Percentiles rank a stretch among this genome's conserved stretches.
Evolutionary conservation across 1,140 invertebrate species (phyloP).

Genomic region (Musca vetustissima): DNA sequence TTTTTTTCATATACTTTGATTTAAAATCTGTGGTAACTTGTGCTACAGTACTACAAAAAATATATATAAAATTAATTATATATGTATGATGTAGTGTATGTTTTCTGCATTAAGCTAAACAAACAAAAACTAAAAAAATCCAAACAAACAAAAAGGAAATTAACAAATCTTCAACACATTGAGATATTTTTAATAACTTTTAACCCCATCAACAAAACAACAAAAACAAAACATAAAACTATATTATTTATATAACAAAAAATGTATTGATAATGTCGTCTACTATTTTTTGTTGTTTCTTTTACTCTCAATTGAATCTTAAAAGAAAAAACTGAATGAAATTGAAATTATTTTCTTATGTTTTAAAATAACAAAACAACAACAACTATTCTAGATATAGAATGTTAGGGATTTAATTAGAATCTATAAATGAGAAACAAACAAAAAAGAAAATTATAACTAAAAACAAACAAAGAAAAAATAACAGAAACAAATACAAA

Average conservation of each 20-base stretch:
- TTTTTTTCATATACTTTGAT: background rate
- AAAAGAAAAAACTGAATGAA: constrained; percentile 1
- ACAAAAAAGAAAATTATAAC: constrained; percentile 16
- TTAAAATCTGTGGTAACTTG: constrained; percentile 15
- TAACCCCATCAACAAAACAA: constrained; percentile 7
- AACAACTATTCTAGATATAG: constrained; percentile 6
- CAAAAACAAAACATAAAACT: constrained; percentile 1
- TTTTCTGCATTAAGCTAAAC: constrained; percentile 2
- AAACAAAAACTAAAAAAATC: too few relatives aligned
- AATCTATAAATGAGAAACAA: constrained; percentile 9
- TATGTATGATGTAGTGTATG: background rate
- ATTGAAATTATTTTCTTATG: background rate
- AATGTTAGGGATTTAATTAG: constrained; percentile 23
- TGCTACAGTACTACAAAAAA: background rate
- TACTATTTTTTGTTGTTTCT: background rate
- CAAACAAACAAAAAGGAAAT: too few relatives aligned
- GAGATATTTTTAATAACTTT: background rate
- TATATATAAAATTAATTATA: background rate
- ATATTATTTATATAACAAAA: constrained; percentile 4
- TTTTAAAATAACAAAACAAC: too few relatives aligned
- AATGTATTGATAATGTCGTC: background rate
- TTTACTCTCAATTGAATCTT: background rate
- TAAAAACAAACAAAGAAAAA: constrained; percentile 6
- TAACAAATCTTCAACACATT: too few relatives aligned
- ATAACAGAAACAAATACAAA: background rate